Evolutionary conservation across 2,888 invertebrate genomes (phyloP).

Genomic region (Antitype chi): DNA sequence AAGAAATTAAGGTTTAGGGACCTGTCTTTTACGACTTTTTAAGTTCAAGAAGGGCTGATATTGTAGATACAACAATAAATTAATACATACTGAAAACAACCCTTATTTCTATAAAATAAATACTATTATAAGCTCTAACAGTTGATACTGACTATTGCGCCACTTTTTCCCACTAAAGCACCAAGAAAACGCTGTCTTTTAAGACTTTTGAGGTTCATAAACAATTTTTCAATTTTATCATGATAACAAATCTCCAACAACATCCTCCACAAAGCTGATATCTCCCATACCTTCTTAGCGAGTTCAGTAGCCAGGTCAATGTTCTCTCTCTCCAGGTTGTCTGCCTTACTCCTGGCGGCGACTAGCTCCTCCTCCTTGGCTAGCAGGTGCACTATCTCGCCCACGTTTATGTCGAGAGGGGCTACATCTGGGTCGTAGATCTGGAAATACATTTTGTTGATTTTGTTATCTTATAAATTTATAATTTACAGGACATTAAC

Average conservation of each 20-base stretch:
- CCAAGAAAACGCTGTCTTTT: no score
- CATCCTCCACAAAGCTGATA: constrained; percentile 5
- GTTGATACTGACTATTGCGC: not conserved
- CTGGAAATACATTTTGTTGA: constrained; percentile 65
- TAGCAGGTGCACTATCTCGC: constrained; percentile 96
- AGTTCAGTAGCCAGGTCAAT: constrained; percentile 96
- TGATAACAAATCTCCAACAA: constrained; percentile 38
- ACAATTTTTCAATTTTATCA: not conserved
- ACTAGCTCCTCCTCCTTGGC: constrained; percentile 98
- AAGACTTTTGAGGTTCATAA: no score
- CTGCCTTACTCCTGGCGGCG: constrained; percentile 96
- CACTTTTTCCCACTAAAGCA: not conserved
- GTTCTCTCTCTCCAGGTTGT: constrained; percentile 97
- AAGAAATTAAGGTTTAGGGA: no score
- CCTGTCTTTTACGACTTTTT: no score
- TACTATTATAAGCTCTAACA: not conserved
- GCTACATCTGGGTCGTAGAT: constrained; percentile 95
- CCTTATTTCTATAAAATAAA: not conserved
- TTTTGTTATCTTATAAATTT: no score
- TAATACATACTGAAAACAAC: not conserved
- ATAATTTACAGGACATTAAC: no score
- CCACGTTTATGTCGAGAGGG: constrained; percentile 97
- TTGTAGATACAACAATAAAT: no score
- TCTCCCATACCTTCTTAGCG: constrained; percentile 93
- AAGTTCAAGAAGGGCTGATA: no score